A percentile compares a stretch with the other conserved stretches of the same genome.
These are phyloP conservation scores for Lingula anatina DNA, from an alignment of 2,888 invertebrate species.

Conservation along the genomic window DNA sequence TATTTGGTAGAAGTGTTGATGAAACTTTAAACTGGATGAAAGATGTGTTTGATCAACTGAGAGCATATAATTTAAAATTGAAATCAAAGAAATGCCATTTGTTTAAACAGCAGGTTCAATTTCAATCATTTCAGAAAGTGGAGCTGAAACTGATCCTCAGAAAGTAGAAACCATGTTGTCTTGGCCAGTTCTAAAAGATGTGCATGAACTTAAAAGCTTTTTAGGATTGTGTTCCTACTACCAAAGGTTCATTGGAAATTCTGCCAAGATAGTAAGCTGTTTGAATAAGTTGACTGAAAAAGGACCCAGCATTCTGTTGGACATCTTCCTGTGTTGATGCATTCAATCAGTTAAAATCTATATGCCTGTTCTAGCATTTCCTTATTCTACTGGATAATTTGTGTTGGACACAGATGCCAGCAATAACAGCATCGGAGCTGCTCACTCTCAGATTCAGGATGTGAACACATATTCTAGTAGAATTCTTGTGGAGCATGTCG, in stretches of 20 bases:
- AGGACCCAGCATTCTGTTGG: slow-evolving; percentile 2
- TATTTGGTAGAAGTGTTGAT: slow-evolving; percentile 10
- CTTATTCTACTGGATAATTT: slow-evolving; percentile 3
- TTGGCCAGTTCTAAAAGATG: slow-evolving; percentile 7
- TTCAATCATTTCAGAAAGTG: slow-evolving; percentile 4
- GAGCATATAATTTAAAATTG: slow-evolving; percentile 10
- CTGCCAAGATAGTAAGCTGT: slow-evolving; percentile 5
- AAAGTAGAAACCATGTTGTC: slow-evolving; percentile 2
- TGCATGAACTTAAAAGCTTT: slow-evolving; percentile 6
- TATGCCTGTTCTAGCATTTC: slow-evolving; percentile 10
- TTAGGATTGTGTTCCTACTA: slow-evolving; percentile 9
- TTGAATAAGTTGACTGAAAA: slow-evolving; percentile 6
- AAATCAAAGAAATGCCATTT: slow-evolving; percentile 11
- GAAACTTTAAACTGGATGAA: slow-evolving; percentile 7
- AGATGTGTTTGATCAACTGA: slow-evolving; percentile 7
- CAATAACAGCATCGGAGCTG: slow-evolving; percentile 7
- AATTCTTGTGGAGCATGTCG: slow-evolving; percentile 7
- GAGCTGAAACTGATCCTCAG: slow-evolving; percentile 6
- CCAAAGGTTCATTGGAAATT: slow-evolving; percentile 6
- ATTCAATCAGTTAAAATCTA: slow-evolving; percentile 4
- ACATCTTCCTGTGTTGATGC: neutral
- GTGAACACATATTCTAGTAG: slow-evolving; percentile 11
- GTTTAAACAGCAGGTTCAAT: slow-evolving; percentile 4
- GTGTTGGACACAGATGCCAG: slow-evolving; percentile 13
- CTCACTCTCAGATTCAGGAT: slow-evolving; percentile 10